Percentiles rank a stretch among this genome's conserved stretches.
These are phyloP conservation scores for Allobates femoralis DNA, from an alignment of 2,797 vertebrate genomes.

Conservation along the genomic window DNA sequence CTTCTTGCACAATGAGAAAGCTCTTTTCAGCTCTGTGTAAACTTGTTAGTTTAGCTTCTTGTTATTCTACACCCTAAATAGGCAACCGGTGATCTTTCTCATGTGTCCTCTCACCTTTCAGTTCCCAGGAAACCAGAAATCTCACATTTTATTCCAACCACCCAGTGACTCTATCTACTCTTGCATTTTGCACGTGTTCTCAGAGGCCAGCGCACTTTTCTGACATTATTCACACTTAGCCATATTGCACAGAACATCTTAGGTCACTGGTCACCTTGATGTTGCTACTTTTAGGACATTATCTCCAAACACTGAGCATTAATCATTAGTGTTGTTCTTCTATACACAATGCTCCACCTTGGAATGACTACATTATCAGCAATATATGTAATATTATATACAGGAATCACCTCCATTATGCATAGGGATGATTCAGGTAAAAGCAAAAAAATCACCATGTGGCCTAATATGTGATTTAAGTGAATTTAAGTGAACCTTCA, in stretches of 20 bases:
- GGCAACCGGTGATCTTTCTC: conserved; percentile 33
- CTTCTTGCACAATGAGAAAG: conserved; percentile 49
- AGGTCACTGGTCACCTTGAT: not conserved
- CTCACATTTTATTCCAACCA: conserved; percentile 46
- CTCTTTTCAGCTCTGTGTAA: conserved; percentile 56
- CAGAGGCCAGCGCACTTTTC: not conserved
- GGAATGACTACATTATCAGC: no score
- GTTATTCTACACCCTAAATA: conserved; percentile 54
- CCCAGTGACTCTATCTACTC: not conserved
- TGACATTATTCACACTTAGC: not conserved
- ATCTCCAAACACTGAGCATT: not conserved
- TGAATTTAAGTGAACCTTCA: no score
- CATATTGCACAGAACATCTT: not conserved
- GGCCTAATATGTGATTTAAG: no score
- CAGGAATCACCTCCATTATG: no score
- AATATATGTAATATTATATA: no score
- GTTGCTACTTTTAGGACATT: not conserved
- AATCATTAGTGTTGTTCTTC: not conserved
- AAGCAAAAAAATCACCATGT: no score
- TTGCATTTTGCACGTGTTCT: not conserved
- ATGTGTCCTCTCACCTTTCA: conserved; percentile 53
- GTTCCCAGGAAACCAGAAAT: conserved; percentile 56
- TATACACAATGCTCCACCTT: no score
- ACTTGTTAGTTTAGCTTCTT: conserved; percentile 61
- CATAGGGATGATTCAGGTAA: no score